Evolutionary conservation across 2,888 invertebrate species (phyloP).

Genomic region (Pharmacophagus antenor): DNA sequence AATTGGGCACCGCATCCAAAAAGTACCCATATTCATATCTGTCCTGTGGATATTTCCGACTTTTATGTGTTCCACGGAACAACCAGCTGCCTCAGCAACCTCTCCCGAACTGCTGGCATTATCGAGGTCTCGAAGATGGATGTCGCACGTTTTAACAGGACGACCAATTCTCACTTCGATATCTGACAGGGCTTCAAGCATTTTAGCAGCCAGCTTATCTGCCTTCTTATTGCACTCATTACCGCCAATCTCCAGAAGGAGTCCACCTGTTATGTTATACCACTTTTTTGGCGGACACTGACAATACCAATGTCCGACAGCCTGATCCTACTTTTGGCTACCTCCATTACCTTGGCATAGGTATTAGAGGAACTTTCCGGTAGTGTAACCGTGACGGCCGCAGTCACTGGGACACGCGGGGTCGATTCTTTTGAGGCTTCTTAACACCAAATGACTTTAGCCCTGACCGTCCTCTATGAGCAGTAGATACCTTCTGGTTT

Average conservation of each 20-base stretch:
- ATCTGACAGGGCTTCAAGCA: not conserved
- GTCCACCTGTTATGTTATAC: not conserved
- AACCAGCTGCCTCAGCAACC: not conserved
- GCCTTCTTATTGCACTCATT: not conserved
- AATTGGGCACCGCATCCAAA: constrained; percentile 23
- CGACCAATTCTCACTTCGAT: not conserved
- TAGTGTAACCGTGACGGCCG: no score
- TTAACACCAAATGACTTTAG: not conserved
- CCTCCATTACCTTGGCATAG: not conserved
- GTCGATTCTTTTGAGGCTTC: not conserved
- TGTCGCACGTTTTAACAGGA: not conserved
- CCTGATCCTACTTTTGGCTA: not conserved
- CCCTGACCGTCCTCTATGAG: no score
- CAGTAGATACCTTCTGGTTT: no score
- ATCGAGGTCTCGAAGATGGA: not conserved
- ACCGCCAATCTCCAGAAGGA: not conserved
- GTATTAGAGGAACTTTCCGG: not conserved
- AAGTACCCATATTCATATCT: constrained; percentile 12
- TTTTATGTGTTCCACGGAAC: not conserved
- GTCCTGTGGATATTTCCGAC: not conserved
- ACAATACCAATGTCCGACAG: not conserved
- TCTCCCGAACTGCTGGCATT: not conserved
- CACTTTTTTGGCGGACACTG: not conserved
- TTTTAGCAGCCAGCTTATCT: not conserved
- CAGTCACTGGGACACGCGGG: not conserved